Conservation (phyloP, 1,140 invertebrate species). For the Plectrocnemia conspersa region DNA sequence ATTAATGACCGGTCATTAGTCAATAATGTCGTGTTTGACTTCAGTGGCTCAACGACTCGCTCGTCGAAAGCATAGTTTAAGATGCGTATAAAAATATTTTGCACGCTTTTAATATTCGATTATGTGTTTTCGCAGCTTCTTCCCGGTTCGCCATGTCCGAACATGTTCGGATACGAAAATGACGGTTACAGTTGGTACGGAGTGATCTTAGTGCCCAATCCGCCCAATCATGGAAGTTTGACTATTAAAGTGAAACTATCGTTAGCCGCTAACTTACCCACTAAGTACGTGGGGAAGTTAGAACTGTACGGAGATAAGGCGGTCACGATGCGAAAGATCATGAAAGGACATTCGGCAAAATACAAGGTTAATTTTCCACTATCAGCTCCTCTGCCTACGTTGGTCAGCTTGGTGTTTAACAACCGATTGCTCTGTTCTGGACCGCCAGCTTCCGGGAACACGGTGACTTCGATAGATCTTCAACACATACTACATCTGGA, state of each 20-base stretch:
- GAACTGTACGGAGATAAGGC: constrained; percentile 38
- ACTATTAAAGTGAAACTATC: constrained; percentile 38
- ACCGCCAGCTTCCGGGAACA: constrained; percentile 24
- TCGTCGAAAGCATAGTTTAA: too few relatives aligned
- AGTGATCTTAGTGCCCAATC: constrained; percentile 38
- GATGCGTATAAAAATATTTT: too few relatives aligned
- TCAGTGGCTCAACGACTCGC: too few relatives aligned
- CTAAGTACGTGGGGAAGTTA: constrained; percentile 41
- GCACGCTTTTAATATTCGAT: too few relatives aligned
- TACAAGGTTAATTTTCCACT: constrained; percentile 44
- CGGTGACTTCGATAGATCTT: constrained; percentile 40
- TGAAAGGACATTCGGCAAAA: constrained; percentile 35
- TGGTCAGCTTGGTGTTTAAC: constrained; percentile 41
- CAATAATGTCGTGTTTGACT: too few relatives aligned
- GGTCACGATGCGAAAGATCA: constrained; percentile 35
- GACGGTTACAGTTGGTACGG: constrained; percentile 40
- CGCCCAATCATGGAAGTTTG: constrained; percentile 36
- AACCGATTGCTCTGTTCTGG: constrained; percentile 38
- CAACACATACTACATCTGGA: constrained; percentile 41
- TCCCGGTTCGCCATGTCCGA: constrained; percentile 42
- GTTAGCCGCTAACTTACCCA: constrained; percentile 36
- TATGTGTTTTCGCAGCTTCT: background rate
- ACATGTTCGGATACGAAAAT: constrained; percentile 44
- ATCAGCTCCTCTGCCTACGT: constrained; percentile 38
- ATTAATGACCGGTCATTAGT: too few relatives aligned